Evolutionary conservation across 2,113 vertebrate genomes (phyloP), one percentile per base, ranked within the genome.

Genomic region (Hucho hucho): DNA sequence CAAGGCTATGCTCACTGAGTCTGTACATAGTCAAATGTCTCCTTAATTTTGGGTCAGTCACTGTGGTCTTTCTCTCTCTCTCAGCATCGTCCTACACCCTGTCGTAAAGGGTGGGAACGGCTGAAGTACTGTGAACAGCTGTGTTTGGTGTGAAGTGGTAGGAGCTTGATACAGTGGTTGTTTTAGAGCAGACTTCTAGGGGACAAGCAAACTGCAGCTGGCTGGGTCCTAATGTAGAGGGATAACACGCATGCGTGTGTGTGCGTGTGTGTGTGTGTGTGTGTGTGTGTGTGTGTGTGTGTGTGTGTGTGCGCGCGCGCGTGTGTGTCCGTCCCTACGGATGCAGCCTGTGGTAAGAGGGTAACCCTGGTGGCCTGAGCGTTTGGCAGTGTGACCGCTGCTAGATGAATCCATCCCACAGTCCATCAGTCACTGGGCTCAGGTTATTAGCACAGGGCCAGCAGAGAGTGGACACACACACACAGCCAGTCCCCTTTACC

Each of bases 341-440:
- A 59, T 82, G 67, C 82, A 87, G 86, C 87, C 87, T 84, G 78
- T 82, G 76, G 83, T 88, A 87, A 89, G 83, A 69, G 77, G 84
- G 86, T 87, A 88, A 84, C 86, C 87, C 88, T 79, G 79, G 69
- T 83, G 79, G 84, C 84, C 81, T 83, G 73, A 63, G 78, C 58
- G 74, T 86, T 89, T 88, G 86, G 87, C 88, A 84, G 81, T 84
- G 74, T 85, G 85, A 84, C 85, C 81, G 77, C 83, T 77, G 78
- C 67, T 65, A 88, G 84, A 92, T 92, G 83, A 92, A 91, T 91
- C 88, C 86, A 87, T 88, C 83, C 87, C 82, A 86, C 85, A 86
- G 82, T 88, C 81, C 84, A 89, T 90, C 91, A 88, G 86, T 91
- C 89, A 90, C 81, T 65, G 43, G 80, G 83, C 84, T 80, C 80